Evolutionary conservation across 2,113 vertebrate genomes (phyloP), one percentile per base, ranked within the genome.

Genomic region (Lycocorax pyrrhopterus): DNA sequence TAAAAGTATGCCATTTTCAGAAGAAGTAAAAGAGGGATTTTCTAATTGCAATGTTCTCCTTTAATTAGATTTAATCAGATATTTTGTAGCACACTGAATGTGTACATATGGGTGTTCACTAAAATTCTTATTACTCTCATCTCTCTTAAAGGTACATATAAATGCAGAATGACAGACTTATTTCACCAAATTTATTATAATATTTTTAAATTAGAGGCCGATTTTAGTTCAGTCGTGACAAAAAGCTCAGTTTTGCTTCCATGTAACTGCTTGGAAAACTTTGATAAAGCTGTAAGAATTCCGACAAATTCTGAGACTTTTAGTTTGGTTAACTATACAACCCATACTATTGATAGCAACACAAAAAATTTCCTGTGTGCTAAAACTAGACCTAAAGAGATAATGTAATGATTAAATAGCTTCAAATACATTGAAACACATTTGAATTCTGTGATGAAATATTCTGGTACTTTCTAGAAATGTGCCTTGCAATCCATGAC

Each of bases 1-100:
- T 49, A 62, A 90, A 93, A 94, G n/a, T 20, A 13, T 90, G n/a
- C 20, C 15, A 27, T 49, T 90, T 92, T 89, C 62, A 83, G 32
- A 93, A 80, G 46, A 89, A 37, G n/a, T 64, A 29, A 58, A 77
- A 74, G n/a, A 69, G 29, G 5, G 2, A 3, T n/a, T 66, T 85
- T 79, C 84, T 92, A 83, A 80, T 39, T 62, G 41, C 41, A 69
- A 25, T 37, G 10, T 62, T 88, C 37, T 84, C 22, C 51, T 94
- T 95, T 83, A 91, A 64, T 90, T 90, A 76, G 44, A 89, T 84
- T 84, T 84, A 91, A 75, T 90, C 82, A 41, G 49, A 13, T 94
- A 91, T 58, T 94, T 93, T 85, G n/a, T 64, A 87, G 35, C 49
- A 87, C 43, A 56, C 30, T 56, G 39, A 63, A 81, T 63, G 29